Evolutionary conservation across 2,797 vertebrate species (phyloP).

Genomic region (Macropus fuliginosus): DNA sequence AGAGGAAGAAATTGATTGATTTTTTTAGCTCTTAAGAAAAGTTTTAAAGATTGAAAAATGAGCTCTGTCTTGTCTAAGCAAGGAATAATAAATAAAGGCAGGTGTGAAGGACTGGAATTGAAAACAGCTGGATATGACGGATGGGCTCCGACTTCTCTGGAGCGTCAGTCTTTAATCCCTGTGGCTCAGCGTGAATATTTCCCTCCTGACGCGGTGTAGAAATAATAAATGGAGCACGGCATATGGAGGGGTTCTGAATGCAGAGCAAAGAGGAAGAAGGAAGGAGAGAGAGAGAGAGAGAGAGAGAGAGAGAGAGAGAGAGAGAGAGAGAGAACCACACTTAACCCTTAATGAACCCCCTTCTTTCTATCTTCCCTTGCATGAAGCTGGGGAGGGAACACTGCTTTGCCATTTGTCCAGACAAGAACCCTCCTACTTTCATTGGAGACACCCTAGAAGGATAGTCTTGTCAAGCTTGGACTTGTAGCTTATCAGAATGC

Average conservation of each 20-base stretch:
- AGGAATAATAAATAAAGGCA: conserved; percentile 89
- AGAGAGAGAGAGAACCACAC: conserved; percentile 9
- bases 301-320: not conserved
- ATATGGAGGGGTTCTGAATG: conserved; percentile 82
- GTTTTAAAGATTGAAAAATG: conserved; percentile 84
- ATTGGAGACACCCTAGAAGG: not conserved
- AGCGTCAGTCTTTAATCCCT: conserved; percentile 86
- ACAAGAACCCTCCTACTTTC: not conserved
- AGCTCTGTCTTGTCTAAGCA: conserved; percentile 81
- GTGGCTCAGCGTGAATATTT: conserved; percentile 86
- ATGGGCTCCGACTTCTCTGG: conserved; percentile 84
- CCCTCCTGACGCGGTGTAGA: conserved; percentile 86
- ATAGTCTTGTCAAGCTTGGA: not conserved
- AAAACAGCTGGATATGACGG: conserved; percentile 86
- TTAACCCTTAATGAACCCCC: conserved; percentile 63
- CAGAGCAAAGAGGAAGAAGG: conserved; percentile 43
- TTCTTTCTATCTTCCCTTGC: not conserved
- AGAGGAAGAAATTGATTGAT: conserved; percentile 32
- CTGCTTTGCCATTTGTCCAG: not conserved
- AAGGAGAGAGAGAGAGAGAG: conserved; percentile 22
- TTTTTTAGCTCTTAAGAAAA: conserved; percentile 59
- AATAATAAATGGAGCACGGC: conserved; percentile 84
- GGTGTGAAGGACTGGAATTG: conserved; percentile 87
- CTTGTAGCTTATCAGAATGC: not conserved
- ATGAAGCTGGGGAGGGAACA: accelerated